Conservation (phyloP, 2,888 invertebrate species). For the Priocnemis perturbator region DNA sequence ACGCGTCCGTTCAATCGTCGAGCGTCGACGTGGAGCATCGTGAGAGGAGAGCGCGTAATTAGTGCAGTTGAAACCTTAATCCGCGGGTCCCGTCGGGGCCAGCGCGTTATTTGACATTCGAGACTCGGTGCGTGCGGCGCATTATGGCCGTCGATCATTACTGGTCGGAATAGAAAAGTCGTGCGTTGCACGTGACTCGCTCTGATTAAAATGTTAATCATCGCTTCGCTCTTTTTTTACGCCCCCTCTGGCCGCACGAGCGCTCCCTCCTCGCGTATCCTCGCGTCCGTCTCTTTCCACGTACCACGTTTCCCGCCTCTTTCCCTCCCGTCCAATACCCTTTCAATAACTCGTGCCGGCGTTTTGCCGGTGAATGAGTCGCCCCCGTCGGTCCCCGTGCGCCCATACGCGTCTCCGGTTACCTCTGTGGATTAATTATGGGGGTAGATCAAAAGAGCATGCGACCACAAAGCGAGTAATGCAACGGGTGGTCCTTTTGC, state of each 20-base stretch:
- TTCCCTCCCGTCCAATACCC: conserved; percentile 67
- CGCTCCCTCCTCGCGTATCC: conserved; percentile 1
- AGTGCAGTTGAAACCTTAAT: conserved; percentile 1
- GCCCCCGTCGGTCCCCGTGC: conserved; percentile 63
- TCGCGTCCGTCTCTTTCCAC: conserved; percentile 28
- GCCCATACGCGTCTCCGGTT: conserved; percentile 71
- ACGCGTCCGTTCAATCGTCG: too few species aligned
- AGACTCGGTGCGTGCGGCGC: conserved; percentile 27
- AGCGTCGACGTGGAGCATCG: background rate
- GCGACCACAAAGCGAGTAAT: conserved; percentile 71
- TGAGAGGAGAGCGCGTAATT: conserved; percentile 16
- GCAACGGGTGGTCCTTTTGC: conserved; percentile 63
- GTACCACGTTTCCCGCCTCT: conserved; percentile 1
- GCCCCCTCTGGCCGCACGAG: background rate
- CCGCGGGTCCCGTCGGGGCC: conserved; percentile 1
- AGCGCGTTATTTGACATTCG: conserved; percentile 39
- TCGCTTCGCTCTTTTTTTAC: conserved; percentile 45
- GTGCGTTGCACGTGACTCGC: conserved; percentile 66
- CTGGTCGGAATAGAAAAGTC: conserved; percentile 51
- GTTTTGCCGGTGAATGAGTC: conserved; percentile 66
- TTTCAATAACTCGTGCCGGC: conserved; percentile 69
- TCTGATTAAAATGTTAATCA: conserved; percentile 74
- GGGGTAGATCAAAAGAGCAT: conserved; percentile 73
- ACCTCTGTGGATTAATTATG: conserved; percentile 74
- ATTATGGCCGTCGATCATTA: conserved; percentile 56